These are phyloP conservation scores for Diplosoma virens DNA, from an alignment of 23 tunicate species.

Conservation along the genomic window DNA sequence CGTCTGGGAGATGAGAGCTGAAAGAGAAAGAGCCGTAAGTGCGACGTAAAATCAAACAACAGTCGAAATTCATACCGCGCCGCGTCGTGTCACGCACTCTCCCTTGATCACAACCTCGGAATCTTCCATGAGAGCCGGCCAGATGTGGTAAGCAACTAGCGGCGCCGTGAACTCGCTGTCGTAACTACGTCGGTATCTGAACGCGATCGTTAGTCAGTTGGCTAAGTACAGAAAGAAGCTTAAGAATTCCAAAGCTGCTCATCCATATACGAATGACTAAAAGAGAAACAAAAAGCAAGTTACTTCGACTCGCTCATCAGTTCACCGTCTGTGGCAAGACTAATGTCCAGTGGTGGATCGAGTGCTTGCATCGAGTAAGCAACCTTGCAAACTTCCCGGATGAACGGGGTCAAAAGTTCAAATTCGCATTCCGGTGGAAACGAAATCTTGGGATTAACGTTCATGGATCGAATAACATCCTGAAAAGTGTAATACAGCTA, in stretches of 20 bases:
- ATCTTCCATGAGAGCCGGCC: conserved; percentile 99
- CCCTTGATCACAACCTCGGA: conserved; percentile 87
- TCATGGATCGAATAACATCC: conserved; percentile 96
- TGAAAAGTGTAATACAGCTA: background rate
- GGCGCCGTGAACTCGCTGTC: conserved; percentile 99
- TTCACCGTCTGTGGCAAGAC: conserved; percentile 93
- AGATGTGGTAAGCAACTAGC: conserved; percentile 88
- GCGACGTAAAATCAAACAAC: no score
- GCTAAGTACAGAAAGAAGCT: background rate
- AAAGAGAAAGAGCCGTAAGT: background rate
- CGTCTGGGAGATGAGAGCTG: conserved; percentile 56
- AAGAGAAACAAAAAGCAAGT: background rate
- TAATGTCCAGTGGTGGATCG: conserved; percentile 92
- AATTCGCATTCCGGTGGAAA: conserved; percentile 99
- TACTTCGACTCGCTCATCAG: conserved; percentile 78
- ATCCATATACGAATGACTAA: background rate
- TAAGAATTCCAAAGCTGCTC: background rate
- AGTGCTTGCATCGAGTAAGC: conserved; percentile 97
- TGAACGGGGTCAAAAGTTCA: conserved; percentile 70
- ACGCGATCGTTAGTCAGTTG: background rate
- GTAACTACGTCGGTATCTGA: conserved; percentile 95
- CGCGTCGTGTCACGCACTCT: conserved; percentile 88
- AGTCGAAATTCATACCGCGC: conserved; percentile 69
- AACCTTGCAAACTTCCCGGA: conserved; percentile 92
- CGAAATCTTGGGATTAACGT: conserved; percentile 92